phyloP scores from a whole-genome alignment of 2,888 invertebrate species.

The Papilio gigon region DNA sequence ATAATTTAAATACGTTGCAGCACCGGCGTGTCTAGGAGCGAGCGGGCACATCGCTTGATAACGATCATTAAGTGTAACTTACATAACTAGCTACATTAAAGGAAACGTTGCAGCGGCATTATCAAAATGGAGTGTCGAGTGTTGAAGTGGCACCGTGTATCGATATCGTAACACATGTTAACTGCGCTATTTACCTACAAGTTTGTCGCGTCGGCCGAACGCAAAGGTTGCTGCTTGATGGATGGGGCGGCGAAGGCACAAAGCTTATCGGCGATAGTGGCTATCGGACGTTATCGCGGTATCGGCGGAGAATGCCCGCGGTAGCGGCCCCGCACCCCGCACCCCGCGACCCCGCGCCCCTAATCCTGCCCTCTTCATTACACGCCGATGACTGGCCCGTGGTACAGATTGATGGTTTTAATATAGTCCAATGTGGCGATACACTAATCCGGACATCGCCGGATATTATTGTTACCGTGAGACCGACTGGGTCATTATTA shows the following conservation, averaged over 20 bases:
- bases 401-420: slow-evolving; percentile 65
- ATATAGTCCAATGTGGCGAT: slow-evolving; percentile 52
- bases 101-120: slow-evolving; percentile 63
- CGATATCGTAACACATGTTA: slow-evolving; percentile 78
- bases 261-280: slow-evolving; percentile 74
- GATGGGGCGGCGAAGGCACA: slow-evolving; percentile 78
- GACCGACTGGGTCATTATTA: neutral
- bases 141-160: slow-evolving; percentile 72
- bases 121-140: slow-evolving; percentile 65
- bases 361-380: slow-evolving; percentile 76
- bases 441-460: slow-evolving; percentile 27
- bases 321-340: slow-evolving; percentile 50
- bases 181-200: slow-evolving; percentile 68
- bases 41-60: slow-evolving; percentile 47
- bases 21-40: slow-evolving; percentile 28
- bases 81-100: slow-evolving; percentile 63
- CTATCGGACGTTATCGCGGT: slow-evolving; percentile 67
- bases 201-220: slow-evolving; percentile 68
- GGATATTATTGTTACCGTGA: slow-evolving; percentile 18
- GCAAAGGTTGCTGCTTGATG: slow-evolving; percentile 75
- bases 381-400: slow-evolving; percentile 63
- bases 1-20: slow-evolving; percentile 5
- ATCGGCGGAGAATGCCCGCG: slow-evolving; percentile 56
- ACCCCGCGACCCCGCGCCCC: slow-evolving; percentile 46
- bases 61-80: slow-evolving; percentile 54